Evolutionary conservation across 2,888 invertebrate genomes (phyloP).

Genomic region (Drosophila ustulata): DNA sequence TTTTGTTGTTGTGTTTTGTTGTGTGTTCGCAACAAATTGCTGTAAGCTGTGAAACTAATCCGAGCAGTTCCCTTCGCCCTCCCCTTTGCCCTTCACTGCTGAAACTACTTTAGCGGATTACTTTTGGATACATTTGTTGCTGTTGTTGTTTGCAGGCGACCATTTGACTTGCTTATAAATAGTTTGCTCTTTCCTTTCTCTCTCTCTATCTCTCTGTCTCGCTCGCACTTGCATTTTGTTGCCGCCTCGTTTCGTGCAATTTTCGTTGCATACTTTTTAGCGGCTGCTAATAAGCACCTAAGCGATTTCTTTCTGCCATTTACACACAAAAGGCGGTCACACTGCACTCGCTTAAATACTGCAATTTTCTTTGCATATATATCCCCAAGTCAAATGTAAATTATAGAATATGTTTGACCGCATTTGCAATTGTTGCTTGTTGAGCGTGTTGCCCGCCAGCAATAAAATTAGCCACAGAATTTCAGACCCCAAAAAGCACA

Average conservation of each 20-base stretch:
- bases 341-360: constrained; percentile 49
- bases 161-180: constrained; percentile 57
- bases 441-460: background rate
- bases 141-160: constrained; percentile 29
- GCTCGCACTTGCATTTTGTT: constrained; percentile 25
- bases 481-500: no score
- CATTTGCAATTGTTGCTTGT: background rate
- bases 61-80: constrained; percentile 27
- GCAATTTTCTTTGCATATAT: background rate
- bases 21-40: constrained; percentile 72
- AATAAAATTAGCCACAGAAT: constrained; percentile 1
- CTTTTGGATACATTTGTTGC: constrained; percentile 53
- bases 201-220: background rate
- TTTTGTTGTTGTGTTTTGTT: constrained; percentile 49
- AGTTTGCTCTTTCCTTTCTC: constrained; percentile 6
- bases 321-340: constrained; percentile 60
- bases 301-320: constrained; percentile 25
- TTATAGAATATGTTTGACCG: constrained; percentile 4
- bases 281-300: constrained; percentile 61
- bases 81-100: constrained; percentile 20
- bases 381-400: background rate
- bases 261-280: constrained; percentile 65
- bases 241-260: constrained; percentile 52
- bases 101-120: constrained; percentile 76
- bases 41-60: constrained; percentile 78